These are phyloP conservation scores for Columba livia DNA, from an alignment of 2,113 vertebrate genomes.

Conservation along the genomic window DNA sequence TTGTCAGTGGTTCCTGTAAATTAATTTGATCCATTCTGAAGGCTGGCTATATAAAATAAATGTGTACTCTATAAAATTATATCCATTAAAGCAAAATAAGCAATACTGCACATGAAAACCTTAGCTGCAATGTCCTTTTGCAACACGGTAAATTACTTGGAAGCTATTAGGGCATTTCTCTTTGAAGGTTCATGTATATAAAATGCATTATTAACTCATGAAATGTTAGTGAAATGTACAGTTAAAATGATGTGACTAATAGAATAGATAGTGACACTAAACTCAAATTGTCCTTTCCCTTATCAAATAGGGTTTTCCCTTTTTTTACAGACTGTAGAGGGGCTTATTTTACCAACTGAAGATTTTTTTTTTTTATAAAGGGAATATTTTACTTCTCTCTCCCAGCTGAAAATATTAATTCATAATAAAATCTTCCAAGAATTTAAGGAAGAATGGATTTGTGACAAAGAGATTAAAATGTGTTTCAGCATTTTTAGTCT, in stretches of 20 bases:
- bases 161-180: neutral
- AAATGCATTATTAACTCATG: slow-evolving; percentile 30
- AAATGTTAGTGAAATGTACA: neutral
- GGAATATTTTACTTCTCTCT: neutral
- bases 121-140: neutral
- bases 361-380: neutral
- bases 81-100: neutral
- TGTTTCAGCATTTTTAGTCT: neutral
- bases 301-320: neutral
- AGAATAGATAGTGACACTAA: neutral
- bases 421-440: neutral
- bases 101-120: neutral
- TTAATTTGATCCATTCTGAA: neutral
- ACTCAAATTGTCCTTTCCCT: neutral
- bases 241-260: neutral
- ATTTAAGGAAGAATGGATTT: neutral
- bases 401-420: neutral
- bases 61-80: neutral
- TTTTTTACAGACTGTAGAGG: neutral
- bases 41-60: neutral
- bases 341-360: neutral
- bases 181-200: slow-evolving; percentile 6
- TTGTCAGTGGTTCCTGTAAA: neutral
- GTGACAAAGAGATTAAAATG: neutral
- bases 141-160: neutral